These are phyloP conservation scores for Sepiola atlantica DNA, from an alignment of 2,888 invertebrate species.

Conservation along the genomic window DNA sequence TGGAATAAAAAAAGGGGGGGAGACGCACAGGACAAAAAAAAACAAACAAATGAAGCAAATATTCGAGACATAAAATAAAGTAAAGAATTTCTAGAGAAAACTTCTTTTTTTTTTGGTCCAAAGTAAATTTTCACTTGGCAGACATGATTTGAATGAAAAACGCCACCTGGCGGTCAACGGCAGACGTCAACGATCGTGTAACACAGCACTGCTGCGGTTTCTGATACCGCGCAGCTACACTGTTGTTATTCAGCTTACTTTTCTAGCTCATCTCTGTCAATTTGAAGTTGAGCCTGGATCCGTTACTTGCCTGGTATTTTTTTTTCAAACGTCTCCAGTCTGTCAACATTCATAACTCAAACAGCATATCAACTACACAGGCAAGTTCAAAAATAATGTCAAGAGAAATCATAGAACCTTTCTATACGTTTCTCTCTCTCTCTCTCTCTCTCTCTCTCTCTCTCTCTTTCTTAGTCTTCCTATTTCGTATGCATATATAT, in stretches of 20 bases:
- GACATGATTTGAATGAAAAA: conserved; percentile 13
- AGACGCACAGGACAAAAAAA: background rate
- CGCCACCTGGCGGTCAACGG: background rate
- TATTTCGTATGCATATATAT: background rate
- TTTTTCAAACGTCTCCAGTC: conserved; percentile 16
- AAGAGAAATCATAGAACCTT: background rate
- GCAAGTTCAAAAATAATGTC: background rate
- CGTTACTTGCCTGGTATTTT: background rate
- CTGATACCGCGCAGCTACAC: background rate
- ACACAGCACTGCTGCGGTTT: background rate
- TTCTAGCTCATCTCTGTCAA: background rate
- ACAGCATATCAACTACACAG: background rate
- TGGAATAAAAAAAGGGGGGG: background rate
- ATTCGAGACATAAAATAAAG: background rate
- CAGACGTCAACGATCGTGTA: conserved; percentile 18
- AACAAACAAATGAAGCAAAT: background rate
- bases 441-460: no score
- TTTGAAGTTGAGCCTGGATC: background rate
- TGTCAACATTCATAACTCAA: background rate
- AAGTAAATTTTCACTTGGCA: conserved; percentile 13
- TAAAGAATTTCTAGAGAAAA: background rate
- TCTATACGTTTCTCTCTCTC: no score
- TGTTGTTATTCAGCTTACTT: background rate
- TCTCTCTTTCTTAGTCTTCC: background rate
- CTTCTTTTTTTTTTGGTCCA: background rate